These are phyloP conservation scores for Macrotis lagotis DNA, from an alignment of 2,113 vertebrate genomes.

Conservation along the genomic window DNA sequence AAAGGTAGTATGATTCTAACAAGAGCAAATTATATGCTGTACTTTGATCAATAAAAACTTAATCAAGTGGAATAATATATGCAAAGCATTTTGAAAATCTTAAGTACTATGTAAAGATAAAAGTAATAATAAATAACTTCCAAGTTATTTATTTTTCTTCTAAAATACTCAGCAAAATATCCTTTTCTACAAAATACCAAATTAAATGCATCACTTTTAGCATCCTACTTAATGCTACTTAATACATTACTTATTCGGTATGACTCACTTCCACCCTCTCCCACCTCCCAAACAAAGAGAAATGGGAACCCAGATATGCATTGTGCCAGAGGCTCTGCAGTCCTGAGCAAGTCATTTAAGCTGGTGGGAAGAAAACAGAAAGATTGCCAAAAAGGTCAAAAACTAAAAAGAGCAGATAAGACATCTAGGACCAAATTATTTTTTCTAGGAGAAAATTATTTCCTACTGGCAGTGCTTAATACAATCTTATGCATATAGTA, in stretches of 20 bases:
- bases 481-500: not conserved
- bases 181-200: not conserved
- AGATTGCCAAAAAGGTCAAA: not conserved
- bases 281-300: not conserved
- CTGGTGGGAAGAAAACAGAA: not conserved
- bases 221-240: not conserved
- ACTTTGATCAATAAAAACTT: not conserved
- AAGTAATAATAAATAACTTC: not conserved
- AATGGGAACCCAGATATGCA: not conserved
- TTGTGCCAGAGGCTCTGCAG: not conserved
- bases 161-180: not conserved
- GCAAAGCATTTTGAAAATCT: not conserved
- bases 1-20: not conserved
- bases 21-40: not conserved
- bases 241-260: not conserved
- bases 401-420: conserved; percentile 5
- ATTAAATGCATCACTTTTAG: not conserved
- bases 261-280: not conserved
- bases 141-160: not conserved
- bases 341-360: not conserved
- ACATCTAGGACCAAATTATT: not conserved
- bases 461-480: not conserved
- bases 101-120: not conserved
- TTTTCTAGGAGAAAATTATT: not conserved
- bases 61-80: not conserved